phyloP scores from a whole-genome alignment of 2,797 vertebrate species.

The Taeniopygia guttata region DNA sequence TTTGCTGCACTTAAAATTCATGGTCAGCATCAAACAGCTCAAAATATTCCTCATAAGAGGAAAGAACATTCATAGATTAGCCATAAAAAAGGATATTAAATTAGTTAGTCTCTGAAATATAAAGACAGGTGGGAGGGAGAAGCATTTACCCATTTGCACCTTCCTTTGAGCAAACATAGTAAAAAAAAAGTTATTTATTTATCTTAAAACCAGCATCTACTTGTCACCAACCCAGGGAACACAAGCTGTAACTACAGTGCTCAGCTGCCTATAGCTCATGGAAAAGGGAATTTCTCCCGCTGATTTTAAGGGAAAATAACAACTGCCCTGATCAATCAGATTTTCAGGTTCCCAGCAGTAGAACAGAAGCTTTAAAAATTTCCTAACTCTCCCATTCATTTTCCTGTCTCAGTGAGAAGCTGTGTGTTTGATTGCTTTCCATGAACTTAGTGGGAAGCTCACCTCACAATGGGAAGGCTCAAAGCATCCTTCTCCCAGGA shows the following conservation, averaged over 20 bases:
- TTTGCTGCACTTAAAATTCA: constrained; percentile 9
- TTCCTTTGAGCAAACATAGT: not conserved
- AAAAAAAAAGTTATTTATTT: not conserved
- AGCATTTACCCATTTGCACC: not conserved
- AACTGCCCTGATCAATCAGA: not conserved
- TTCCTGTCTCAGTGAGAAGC: not conserved
- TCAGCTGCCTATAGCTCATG: not conserved
- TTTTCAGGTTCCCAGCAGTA: not conserved
- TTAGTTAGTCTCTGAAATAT: not conserved
- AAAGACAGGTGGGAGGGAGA: not conserved
- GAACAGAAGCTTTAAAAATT: not conserved
- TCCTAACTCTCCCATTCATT: not conserved
- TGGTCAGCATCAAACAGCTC: not conserved
- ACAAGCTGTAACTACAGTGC: accelerated
- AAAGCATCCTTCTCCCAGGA: not conserved
- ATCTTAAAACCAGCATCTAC: not conserved
- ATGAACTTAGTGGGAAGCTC: not conserved
- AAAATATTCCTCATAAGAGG: not conserved
- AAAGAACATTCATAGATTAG: not conserved
- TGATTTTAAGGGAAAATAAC: not conserved
- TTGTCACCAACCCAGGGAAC: not conserved
- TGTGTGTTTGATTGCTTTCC: not conserved
- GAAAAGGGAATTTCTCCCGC: not conserved
- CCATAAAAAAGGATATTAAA: not conserved
- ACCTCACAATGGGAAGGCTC: accelerated